Conservation (phyloP, 2,113 vertebrate species). For the Sinocyclocheilus maitianheensis region DNA sequence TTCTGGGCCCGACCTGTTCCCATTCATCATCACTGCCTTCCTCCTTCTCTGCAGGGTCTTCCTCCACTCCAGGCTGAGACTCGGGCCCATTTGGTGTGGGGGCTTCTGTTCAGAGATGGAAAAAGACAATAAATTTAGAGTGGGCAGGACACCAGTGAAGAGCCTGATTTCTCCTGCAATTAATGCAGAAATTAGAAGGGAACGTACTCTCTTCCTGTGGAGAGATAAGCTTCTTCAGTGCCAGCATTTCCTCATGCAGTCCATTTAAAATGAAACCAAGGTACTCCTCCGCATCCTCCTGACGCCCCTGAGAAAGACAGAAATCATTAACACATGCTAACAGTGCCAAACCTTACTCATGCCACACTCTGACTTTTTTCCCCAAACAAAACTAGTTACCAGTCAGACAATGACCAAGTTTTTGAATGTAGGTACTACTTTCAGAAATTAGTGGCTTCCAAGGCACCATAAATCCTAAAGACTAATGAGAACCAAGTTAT, state of each 20-base stretch:
- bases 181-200: not conserved
- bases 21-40: conserved; percentile 94
- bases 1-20: conserved; percentile 95
- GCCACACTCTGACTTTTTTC: not conserved
- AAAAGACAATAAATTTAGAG: not conserved
- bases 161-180: not conserved
- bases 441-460: not conserved
- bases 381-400: not conserved
- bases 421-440: not conserved
- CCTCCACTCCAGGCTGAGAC: conserved; percentile 72
- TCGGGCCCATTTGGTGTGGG: conserved; percentile 86
- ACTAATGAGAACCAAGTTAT: not conserved
- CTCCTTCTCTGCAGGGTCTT: conserved; percentile 79
- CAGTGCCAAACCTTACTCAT: not conserved
- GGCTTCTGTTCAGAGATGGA: conserved; percentile 70
- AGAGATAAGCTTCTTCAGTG: conserved; percentile 90
- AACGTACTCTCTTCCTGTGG: conserved; percentile 88
- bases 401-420: not conserved
- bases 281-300: conserved; percentile 97
- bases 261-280: conserved; percentile 96
- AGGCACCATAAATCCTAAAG: not conserved
- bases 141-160: not conserved
- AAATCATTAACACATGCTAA: not conserved
- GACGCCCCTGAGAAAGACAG: conserved; percentile 81
- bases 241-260: conserved; percentile 96